Base-by-base conservation (phyloP, 2,797 vertebrate species). In the Xyrichtys novacula region DNA sequence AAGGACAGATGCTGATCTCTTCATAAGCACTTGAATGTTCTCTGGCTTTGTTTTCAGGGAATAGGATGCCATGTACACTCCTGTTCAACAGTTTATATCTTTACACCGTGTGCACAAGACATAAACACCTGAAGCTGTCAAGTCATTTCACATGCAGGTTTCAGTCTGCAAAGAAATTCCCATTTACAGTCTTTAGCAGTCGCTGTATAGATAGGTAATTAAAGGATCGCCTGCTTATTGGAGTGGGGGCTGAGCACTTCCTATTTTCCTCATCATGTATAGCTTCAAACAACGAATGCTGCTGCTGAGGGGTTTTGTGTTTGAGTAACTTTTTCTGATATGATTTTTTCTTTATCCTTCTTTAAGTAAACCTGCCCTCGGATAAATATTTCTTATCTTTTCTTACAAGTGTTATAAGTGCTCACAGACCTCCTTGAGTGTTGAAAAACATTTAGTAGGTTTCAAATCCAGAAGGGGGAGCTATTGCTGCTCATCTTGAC, bases 381-480 rank as follows among this genome's bases (percentile, higher is more conserved):
- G 11, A 12, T 14, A 11, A 12, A 3, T 2, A 34, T 34, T 14
- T 34, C 11, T 12, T 12, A 3, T 12, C 11, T 34, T 12, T 11
- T 34, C n/a, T 12, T 12, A 34, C 32, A 34, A 11, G 32, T 12
- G 2, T 11, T 2, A 12, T 11, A 12, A 34, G 7, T 34, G 32
- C 31, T 31, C 7, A 31, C n/a, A n/a, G 7, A 31, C 11, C 11
- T n/a, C 7, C 15, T 16, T 40, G 0, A 3, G 9, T 36, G 19
- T 49, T 15, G 8, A 52, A 31, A n/a, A 19, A 4, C 14, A n/a
- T 46, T 58, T 17, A 32, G n/a, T 80, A 53, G 42, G 8, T 17
- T 17, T 0, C 66, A 10, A 34, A 53, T 73, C 85, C 89, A 86
- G 83, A 66, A 86, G 88, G 84, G 82, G 88, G 88, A 65, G 80